A percentile compares a stretch with the other conserved stretches of the same genome.
Evolutionary conservation across 1,140 invertebrate species (phyloP).

Genomic region (Calycopis cecrops): DNA sequence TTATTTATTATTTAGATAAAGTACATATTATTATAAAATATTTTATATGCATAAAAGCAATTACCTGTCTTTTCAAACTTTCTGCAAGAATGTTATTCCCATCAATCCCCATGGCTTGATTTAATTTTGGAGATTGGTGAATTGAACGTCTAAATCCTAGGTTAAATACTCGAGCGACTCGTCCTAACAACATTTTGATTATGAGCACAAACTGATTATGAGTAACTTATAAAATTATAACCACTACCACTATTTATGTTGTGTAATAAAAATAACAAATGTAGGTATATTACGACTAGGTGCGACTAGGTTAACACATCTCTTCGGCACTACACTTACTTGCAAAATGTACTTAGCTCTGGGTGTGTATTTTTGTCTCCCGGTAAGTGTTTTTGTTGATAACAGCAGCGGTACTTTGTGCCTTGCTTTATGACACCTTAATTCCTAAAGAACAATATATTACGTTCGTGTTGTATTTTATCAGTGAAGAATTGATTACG

Average conservation of each 20-base stretch:
- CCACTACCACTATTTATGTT: not conserved
- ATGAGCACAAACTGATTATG: slow-evolving; percentile 21
- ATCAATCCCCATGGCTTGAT: slow-evolving; percentile 73
- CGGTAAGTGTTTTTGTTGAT: not conserved
- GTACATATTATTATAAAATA: no score
- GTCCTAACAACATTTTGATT: slow-evolving; percentile 48
- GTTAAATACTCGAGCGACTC: slow-evolving; percentile 31
- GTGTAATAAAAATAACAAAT: no score
- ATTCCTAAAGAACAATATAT: not conserved
- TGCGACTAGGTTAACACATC: not conserved
- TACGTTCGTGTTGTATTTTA: not conserved
- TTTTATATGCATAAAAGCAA: not conserved
- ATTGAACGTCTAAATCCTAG: slow-evolving; percentile 39
- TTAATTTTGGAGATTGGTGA: slow-evolving; percentile 49
- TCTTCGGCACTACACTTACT: slow-evolving; percentile 2
- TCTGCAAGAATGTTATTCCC: slow-evolving; percentile 86
- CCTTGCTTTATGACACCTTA: slow-evolving; percentile 8
- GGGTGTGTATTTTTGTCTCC: not conserved
- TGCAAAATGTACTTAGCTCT: not conserved
- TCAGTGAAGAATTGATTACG: not conserved
- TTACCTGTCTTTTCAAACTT: slow-evolving; percentile 85
- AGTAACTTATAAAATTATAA: slow-evolving; percentile 10
- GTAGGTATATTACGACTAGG: no score
- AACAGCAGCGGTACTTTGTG: not conserved
- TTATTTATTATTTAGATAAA: no score